Evolutionary conservation across 2,797 vertebrate genomes (phyloP), one percentile per base, ranked within the genome.

Genomic region (Oreortyx pictus): DNA sequence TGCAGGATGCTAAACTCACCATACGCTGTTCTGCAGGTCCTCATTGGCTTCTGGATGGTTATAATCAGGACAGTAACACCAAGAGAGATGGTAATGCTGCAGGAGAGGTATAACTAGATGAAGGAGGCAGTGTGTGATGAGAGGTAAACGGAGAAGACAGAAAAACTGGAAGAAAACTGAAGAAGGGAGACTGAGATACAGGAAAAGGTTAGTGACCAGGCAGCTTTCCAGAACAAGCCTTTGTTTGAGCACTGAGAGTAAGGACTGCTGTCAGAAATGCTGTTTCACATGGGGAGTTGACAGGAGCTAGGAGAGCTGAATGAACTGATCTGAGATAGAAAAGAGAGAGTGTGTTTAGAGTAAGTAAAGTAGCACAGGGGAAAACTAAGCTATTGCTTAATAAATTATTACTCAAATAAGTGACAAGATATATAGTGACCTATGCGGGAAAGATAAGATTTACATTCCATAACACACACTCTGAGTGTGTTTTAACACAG

Each of bases 241-340:
- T 86, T 86, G 44, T 76, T 88, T 54, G 43, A 2, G 65, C 60
- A 33, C 14, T 57, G 83, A 79, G 14, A 52, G 43, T 86, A 79
- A 88, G 71, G 84, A 77, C 66, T 65, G 14, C 72, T 80, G 78
- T 59, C 88, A 95, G 94, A 92, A 90, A 88, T 50, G 65, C 49
- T 77, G 0, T 80, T 80, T 64, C 68, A 52, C 41, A 33, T 65
- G 74, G 49, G 25, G 60, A 88, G 37, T 33, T 67, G 74, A 56
- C 29, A 50, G 74, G 75, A 88, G 64, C 50, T 65, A 39, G 56
- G 44, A 52, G 78, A 76, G 47, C 61, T 83, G 56, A 86, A 84
- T 33, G 82, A 35, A 52, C 80, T 14, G 7, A 79, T n/a, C 39
- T 33, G 50, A 43, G 67, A 35, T 4, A 11, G 39, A 83, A 86